These are phyloP conservation scores for Imbricaverruca yamaguchii DNA, from an alignment of 2,888 invertebrate genomes.

Conservation along the genomic window DNA sequence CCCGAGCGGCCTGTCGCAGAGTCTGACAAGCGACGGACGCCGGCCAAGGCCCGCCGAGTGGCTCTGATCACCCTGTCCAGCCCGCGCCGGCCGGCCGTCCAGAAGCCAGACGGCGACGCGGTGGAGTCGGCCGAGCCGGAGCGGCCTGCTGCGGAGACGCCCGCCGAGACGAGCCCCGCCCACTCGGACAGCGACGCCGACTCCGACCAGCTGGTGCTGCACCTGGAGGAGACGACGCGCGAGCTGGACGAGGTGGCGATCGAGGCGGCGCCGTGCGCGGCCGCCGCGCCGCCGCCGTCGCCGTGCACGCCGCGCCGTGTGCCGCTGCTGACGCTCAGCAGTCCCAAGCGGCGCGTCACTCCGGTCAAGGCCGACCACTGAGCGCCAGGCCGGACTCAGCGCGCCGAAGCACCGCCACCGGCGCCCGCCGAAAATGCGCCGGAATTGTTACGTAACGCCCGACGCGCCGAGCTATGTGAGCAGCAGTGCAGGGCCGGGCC, in stretches of 20 bases:
- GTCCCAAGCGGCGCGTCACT: slow-evolving; percentile 21
- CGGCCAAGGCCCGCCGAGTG: neutral
- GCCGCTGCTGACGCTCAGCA: slow-evolving; percentile 26
- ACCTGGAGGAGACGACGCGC: slow-evolving; percentile 16
- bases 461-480: too few species aligned
- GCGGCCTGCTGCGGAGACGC: neutral
- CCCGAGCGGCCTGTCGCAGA: too few species aligned
- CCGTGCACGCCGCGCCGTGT: slow-evolving; percentile 25
- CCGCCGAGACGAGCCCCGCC: neutral
- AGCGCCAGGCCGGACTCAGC: neutral
- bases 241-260: neutral
- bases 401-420: neutral
- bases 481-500: too few species aligned
- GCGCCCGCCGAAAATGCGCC: neutral
- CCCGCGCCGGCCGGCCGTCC: neutral
- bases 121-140: neutral
- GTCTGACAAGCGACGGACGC: neutral
- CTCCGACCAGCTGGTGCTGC: neutral
- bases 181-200: neutral
- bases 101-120: too few species aligned
- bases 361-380: neutral
- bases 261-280: neutral
- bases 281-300: neutral
- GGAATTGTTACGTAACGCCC: too few species aligned
- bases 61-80: slow-evolving; percentile 2